Evolutionary conservation across 2,888 invertebrate genomes (phyloP), one percentile per base, ranked within the genome.

Genomic region (Apamea monoglypha): DNA sequence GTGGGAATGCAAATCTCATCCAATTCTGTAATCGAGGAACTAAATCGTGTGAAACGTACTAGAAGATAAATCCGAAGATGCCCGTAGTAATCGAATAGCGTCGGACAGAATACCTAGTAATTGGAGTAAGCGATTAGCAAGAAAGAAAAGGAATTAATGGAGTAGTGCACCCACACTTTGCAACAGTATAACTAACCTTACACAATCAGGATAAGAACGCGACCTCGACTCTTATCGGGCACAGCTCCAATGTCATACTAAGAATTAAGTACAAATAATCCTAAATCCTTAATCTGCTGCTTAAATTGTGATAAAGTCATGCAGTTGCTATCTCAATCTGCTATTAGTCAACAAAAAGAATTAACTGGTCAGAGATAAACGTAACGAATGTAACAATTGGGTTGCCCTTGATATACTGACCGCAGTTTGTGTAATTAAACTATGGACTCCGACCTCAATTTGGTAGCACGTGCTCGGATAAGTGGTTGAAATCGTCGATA

Each of bases 391-490:
- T 81, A 71, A 67, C 67, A 81, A 87, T 87, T 84, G 21, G 59
- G 75, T 29, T 81, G 81, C 67, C 81, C 85, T 87, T 86, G 85
- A 79, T 80, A 81, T 59, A 70, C 74, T 87, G 76, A 81, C 81
- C 81, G 67, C 74, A 72, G 77, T 76, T 75, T n/a, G 44, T 63
- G 59, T 88, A 85, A 79, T 82, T 85, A 59, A 80, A 87, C 78
- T 78, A 70, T 80, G 76, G 82, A 85, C 78, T 77, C 25, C 18
- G 80, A 77, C 77, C 84, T 87, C 72, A 83, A 59, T 84, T 82
- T 59, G 25, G 53, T n/a, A 86, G 67, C 74, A 75, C 72, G 61
- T 76, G 71, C 68, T 71, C 44, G 32, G 56, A 63, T 59, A 32
- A 18, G 61, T 66, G 56, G 40, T 53, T 53, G 3, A 66, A 73